Base-by-base conservation (phyloP, 2,113 vertebrate genomes). In the Barbus barbus region DNA sequence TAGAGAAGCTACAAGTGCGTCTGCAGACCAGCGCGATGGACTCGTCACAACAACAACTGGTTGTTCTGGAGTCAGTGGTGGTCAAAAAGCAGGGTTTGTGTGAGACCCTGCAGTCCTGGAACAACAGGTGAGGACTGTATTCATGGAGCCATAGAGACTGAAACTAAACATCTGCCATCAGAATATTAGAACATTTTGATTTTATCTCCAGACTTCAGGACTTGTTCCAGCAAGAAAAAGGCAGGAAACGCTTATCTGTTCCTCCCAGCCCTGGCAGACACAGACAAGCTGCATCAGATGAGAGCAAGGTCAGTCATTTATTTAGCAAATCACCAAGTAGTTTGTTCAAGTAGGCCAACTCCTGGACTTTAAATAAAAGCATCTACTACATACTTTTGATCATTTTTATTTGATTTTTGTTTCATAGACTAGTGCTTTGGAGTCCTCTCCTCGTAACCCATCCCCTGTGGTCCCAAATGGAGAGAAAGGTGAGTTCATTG, bases 161-260 rank as follows among this genome's bases (percentile, higher is more conserved):
- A 79, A 26, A 46, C 22, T 48, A 73, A 72, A 72, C 13, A 78
- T 51, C 20, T 38, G 65, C 44, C 65, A 74, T 44, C 22, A 73
- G 58, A 28, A 48, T 4, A 38, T 1, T 22, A 67, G 3, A 77
- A 56, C 73, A 38, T 3, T n/a, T 58, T 58, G 78, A 26, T 85
- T 60, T 36, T 4, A 3, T 11, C 80, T 86, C 11, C 90, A 99
- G 98, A 88, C 91, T 99, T 53, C 98, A 98, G 90, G 98, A 99
- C 77, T 92, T 99, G 69, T 99, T 98, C 90, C 98, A 99, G 85
- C 98, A 97, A 91, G 98, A 99, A 90, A 99, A 99, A 88, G 97
- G 98, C 77, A 96, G 96, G 88, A 99, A 99, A 84, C 95, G 97
- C 58, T 94, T 97, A 81, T 97, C 97, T 22, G 98, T 99, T 82